Base-by-base conservation (phyloP, 2,797 vertebrate genomes). In the Urosaurus nigricauda region DNA sequence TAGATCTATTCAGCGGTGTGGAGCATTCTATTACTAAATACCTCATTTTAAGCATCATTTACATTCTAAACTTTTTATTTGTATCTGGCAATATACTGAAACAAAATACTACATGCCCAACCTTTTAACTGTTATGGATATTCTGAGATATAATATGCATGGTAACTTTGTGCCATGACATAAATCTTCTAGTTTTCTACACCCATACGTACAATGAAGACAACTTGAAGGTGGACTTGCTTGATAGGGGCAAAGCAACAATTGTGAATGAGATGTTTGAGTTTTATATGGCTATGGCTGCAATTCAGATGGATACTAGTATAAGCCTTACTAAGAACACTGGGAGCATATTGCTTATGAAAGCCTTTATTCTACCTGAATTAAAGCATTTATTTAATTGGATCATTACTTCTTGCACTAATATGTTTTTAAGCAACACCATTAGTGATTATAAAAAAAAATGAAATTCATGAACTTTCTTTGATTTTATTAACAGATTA, bases 401-500 rank as follows among this genome's bases (percentile, higher is more conserved):
- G 26, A 78, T 32, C 29, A 68, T 68, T 68, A 32, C 65, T 26
- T 80, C 17, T 80, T 80, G 56, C 9, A 12, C 53, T 60, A 29
- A 47, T 8, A 37, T 51, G 43, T 60, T 58, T 60, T 24, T 80
- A 35, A n/a, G 21, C 17, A 47, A 19, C 5, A 14, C 37, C 77
- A 19, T 43, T 85, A 63, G n/a, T 1, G 19, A 77, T 77, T 60
- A 3, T 29, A 24, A 47, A 60, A 24, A 47, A 60, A 19, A 29
- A 19, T 32, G 26, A 85, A 6, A 37, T 40, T 4, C 43, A 11
- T 43, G 16, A 86, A 60, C 17, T 16, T 79, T 12, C 32, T 47
- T 53, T 86, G 78, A 87, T 56, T 63, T 80, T 35, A 29, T 3
- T 56, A 87, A 35, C 12, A 78, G 14, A 79, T 51, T 71, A 85